A percentile compares a stretch with the other conserved stretches of the same genome.
These are phyloP conservation scores for Syngnathoides biaculeatus DNA, from an alignment of 2,113 vertebrate genomes.

Conservation along the genomic window DNA sequence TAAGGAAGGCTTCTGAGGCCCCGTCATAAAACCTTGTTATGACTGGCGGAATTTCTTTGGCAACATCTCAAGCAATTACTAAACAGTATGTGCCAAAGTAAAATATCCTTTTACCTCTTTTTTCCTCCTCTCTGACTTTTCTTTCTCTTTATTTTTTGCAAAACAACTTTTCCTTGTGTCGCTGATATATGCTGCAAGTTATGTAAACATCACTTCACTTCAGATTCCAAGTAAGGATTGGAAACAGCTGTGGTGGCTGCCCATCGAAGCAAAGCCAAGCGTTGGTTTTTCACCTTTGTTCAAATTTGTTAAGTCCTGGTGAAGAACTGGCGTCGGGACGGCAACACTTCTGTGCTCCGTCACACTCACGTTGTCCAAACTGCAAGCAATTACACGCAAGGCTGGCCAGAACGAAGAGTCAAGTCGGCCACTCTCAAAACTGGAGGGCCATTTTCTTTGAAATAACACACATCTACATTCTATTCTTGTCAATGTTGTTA, in stretches of 20 bases:
- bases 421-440: constrained; percentile 25
- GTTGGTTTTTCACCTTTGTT: constrained; percentile 49
- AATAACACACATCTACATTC: constrained; percentile 8
- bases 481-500: constrained; percentile 13
- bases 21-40: constrained; percentile 69
- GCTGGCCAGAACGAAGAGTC: constrained; percentile 40
- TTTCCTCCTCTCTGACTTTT: constrained; percentile 13
- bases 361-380: constrained; percentile 43
- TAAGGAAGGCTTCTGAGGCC: constrained; percentile 56
- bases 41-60: constrained; percentile 64
- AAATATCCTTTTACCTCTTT: constrained; percentile 30
- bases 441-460: constrained; percentile 22
- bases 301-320: constrained; percentile 50
- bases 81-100: constrained; percentile 33
- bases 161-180: constrained; percentile 59
- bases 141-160: constrained; percentile 38
- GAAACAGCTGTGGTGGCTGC: constrained; percentile 60
- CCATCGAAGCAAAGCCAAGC: constrained; percentile 33
- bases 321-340: constrained; percentile 31
- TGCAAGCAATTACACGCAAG: constrained; percentile 44
- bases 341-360: constrained; percentile 41
- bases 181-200: constrained; percentile 49
- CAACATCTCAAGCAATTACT: constrained; percentile 57
- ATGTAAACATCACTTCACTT: constrained; percentile 62
- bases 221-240: constrained; percentile 51